These are phyloP conservation scores for Harpalus rubripes DNA, from an alignment of 2,888 invertebrate species.

Conservation along the genomic window DNA sequence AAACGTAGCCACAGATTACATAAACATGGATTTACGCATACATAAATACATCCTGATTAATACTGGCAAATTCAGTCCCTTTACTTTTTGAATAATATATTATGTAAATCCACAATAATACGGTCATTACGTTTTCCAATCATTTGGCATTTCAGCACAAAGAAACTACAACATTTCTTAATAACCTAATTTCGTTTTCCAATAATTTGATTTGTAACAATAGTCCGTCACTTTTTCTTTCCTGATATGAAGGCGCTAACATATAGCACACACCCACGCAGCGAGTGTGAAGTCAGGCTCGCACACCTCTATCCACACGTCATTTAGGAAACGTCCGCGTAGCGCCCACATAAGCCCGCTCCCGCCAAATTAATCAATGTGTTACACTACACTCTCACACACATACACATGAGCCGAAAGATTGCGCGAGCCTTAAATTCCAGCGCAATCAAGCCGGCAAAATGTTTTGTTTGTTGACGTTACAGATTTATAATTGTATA, in stretches of 20 bases:
- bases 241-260: background rate
- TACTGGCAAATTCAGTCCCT: no score
- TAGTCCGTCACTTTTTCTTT: background rate
- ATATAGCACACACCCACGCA: slow-evolving; percentile 12
- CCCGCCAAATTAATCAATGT: slow-evolving; percentile 35
- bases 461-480: no score
- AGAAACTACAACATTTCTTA: no score
- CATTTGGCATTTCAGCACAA: no score
- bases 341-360: slow-evolving; percentile 28
- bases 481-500: no score
- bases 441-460: background rate
- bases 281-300: background rate
- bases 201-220: background rate
- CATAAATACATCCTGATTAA: no score
- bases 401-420: background rate
- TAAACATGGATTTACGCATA: no score
- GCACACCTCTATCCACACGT: slow-evolving; percentile 40
- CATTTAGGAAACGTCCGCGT: slow-evolving; percentile 23
- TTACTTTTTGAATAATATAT: no score
- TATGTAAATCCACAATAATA: no score
- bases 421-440: slow-evolving; percentile 8
- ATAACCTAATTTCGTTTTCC: background rate
- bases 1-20: no score
- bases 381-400: background rate
- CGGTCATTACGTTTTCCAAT: no score